These are phyloP conservation scores for Hybos culiciformis DNA, from an alignment of 2,888 invertebrate genomes.

Conservation along the genomic window DNA sequence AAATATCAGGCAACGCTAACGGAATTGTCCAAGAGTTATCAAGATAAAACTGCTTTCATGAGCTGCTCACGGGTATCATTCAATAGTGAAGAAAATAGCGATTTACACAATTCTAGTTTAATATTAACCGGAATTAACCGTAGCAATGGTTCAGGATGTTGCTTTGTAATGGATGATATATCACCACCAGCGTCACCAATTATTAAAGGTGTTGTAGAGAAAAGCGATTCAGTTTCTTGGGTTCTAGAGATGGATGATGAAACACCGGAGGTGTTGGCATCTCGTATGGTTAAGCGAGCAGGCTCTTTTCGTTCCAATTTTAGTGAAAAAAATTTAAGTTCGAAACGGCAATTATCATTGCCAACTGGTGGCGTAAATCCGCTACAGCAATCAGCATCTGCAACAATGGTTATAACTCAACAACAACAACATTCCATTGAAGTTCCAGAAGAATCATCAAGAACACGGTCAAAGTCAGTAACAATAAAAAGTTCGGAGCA, in stretches of 20 bases:
- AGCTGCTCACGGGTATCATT: constrained; percentile 12
- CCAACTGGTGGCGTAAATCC: constrained; percentile 26
- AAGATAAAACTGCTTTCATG: constrained; percentile 13
- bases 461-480: constrained; percentile 36
- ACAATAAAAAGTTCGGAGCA: no score
- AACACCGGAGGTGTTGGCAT: constrained; percentile 56
- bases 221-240: constrained; percentile 76
- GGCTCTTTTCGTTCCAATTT: constrained; percentile 42
- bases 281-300: constrained; percentile 53
- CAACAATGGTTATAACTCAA: constrained; percentile 33
- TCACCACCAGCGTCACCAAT: constrained; percentile 56
- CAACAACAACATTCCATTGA: constrained; percentile 22
- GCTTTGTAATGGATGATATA: constrained; percentile 28
- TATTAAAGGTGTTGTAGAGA: constrained; percentile 71
- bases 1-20: constrained; percentile 37
- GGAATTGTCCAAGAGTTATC: constrained; percentile 24
- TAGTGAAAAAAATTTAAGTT: constrained; percentile 26
- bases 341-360: constrained; percentile 33
- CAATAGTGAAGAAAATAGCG: constrained; percentile 15
- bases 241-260: constrained; percentile 65
- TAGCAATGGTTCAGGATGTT: constrained; percentile 14
- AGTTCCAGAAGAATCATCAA: constrained; percentile 16
- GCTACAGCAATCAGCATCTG: constrained; percentile 39
- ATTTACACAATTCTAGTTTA: constrained; percentile 19
- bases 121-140: constrained; percentile 16